Base-by-base conservation (phyloP, 2,113 vertebrate genomes). In the Manacus vitellinus region DNA sequence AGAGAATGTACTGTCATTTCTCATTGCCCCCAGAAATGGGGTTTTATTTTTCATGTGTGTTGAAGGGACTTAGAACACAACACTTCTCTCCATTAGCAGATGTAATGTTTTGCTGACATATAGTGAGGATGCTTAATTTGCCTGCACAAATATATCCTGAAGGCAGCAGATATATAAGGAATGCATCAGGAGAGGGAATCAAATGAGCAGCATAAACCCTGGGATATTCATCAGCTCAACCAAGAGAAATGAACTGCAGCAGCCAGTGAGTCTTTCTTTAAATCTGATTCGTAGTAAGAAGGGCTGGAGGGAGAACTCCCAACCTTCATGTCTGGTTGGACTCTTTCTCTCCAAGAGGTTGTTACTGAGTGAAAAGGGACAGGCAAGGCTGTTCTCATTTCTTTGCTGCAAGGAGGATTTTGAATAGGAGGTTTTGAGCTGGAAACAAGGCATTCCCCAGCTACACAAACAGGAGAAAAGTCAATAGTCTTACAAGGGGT, bases 131-230 rank as follows among this genome's bases (percentile, higher is more conserved):
- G 88, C 73, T 79, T 93, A 56, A 91, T 95, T 91, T 87, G 37
- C 76, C 96, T 78, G 66, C 70, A 72, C 17, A 51, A 24, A 68
- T 85, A n/a, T 33, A 8, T 91, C 83, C 94, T 87, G 44, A 68
- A 93, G 94, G 92, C 85, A 94, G 82, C 75, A 94, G 82, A 93
- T 24, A 23, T 3, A 23, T 51, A 44, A 90, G 88, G 81, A 92
- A 89, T 44, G 44, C 65, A 92, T 91, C 92, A 84, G 65, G 72
- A 2, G 3, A 71, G 51, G 55, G 62, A 88, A 74, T 47, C 33
- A 46, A 67, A 62, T 8, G 55, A 81, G 55, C 39, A 74, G 39
- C 28, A 16, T 4, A 63, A 89, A 78, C 8, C 27, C 44, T 51
- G n/a, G 65, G 76, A 84, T 37, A 85, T 81, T 89, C 83, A 79